Base-by-base conservation (phyloP, 2,113 vertebrate genomes). In the Rhinoderma darwinii region DNA sequence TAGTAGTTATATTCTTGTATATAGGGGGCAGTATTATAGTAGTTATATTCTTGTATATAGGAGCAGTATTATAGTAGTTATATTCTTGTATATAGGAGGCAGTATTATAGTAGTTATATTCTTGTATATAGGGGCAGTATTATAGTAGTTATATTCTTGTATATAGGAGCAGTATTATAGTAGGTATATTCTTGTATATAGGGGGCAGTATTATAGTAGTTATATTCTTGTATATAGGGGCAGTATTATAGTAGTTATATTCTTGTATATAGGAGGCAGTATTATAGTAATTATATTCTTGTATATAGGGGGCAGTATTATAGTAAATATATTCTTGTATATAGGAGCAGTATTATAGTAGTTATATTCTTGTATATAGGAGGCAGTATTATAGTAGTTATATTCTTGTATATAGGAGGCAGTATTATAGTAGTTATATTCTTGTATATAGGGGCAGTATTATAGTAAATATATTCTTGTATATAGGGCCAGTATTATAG, bases 341-440 rank as follows among this genome's bases (percentile, higher is more conserved):
- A 39, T 72, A 72, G 68, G 32, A 32, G 7, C 35, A 72, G 68
- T 72, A 72, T 72, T 72, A 72, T 72, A 25, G 32, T 39, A 41
- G 35, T 70, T 70, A 70, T 70, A 70, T 70, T 70, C 32, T 70
- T 70, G 32, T 37, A 70, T 15, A 70, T 70, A 37, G 66, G 32
- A 32, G 51, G 59, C 59, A 63, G 59, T 63, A 63, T 63, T 63
- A 63, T 63, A 63, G 59, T 27, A 63, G 59, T 63, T 63, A 63
- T 63, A 63, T 63, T 63, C 59, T 63, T 63, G 11, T 63, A 63
- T 27, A 63, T 63, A 30, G 59, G 59, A n/a, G 11, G 59, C 10
- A 63, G 59, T 63, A 30, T 63, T 63, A 63, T 63, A 30, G 59
- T 63, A 63, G 59, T 63, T 63, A 63, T 63, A 63, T 63, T 63